Base-by-base conservation (phyloP, 2,888 invertebrate species). In the Pherbina coryleti region DNA sequence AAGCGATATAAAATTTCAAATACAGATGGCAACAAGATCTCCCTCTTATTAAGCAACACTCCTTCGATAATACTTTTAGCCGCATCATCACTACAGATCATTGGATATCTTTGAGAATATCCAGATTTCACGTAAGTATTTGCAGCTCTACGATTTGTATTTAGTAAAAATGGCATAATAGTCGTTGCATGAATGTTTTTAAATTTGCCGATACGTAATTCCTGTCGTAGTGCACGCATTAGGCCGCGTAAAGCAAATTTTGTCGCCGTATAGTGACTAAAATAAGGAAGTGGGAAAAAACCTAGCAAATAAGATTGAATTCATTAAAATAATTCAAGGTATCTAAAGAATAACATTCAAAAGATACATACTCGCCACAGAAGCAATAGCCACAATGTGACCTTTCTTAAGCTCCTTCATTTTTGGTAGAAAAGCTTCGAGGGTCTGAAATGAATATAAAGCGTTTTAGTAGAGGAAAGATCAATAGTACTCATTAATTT, bases 381-480 rank as follows among this genome's bases (percentile, higher is more conserved):
- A 90, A 3, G 85, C 84, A 8, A 90, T 87, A 3, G 87, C 87
- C 0, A 90, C 87, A 53, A 91, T 85, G 77, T 89, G 87, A 0
- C 90, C 90, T 4, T 82, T 82, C 19, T 84, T 83, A 11, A 85
- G 75, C 28, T 85, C 77, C 17, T 88, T 85, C 90, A 91, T 91
- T 11, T 81, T 84, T 0, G 88, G 86, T 53, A 91, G 76, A 79
- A 90, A 90, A 1, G 86, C 82, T 17, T 85, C 81, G 14, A 88
- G 83, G 4, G 87, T 89, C 90, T 90, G 76, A 22, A 44, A 69
- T 37, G 4, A 0, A 75, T 72, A 73, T 25, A 53, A 8, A 7
- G 14, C 1, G 14, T 1, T 44, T 11, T 44, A 11, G 8, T 37
- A 8, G 5, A 37, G 37, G 5, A 11, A 11, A 44, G 5, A 51